Base-by-base conservation (phyloP, 2,888 invertebrate genomes). In the Ennomos fuscantarius region DNA sequence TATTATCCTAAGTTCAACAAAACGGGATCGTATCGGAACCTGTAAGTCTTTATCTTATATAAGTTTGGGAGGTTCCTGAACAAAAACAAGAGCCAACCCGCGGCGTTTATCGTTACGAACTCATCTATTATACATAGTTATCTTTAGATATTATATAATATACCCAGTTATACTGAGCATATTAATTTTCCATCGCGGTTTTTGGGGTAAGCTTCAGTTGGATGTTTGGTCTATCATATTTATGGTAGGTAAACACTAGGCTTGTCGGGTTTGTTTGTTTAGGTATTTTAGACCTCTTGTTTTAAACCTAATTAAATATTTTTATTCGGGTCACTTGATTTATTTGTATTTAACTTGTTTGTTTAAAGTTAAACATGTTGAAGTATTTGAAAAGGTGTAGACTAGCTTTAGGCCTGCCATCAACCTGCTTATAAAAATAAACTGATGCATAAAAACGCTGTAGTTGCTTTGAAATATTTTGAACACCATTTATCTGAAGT, bases 41-140 rank as follows among this genome's bases (percentile, higher is more conserved):
- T 51, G 36, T 59, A 50, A 58, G 49, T 53, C 55, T 6, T 3
- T 1, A 9, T n/a, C 64, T 63, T 66, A 65, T 65, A 66, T 57
- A 74, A 73, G 72, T 71, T 76, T 57, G 62, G 69, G 67, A 76
- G 74, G 76, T 75, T 75, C 67, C 60, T 61, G 73, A 83, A 84
- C 82, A 85, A 87, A 86, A 87, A 87, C 85, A 87, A 79, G 70
- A 66, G 68, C 81, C 6, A 24, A 3, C 63, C 79, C 58, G 60
- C 65, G 74, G 81, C 79, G 80, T 76, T 83, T 86, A 82, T 86
- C 86, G 82, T 83, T 82, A 79, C 79, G 79, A 80, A 73, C 78
- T 74, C 75, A 78, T 81, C 83, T 76, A 77, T 78, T 75, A 78
- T 77, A 77, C 73, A 73, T 76, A 76, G 73, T 32, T 49, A 74